Evolutionary conservation across 2,888 invertebrate species (phyloP).

Genomic region (Rhingia campestris): DNA sequence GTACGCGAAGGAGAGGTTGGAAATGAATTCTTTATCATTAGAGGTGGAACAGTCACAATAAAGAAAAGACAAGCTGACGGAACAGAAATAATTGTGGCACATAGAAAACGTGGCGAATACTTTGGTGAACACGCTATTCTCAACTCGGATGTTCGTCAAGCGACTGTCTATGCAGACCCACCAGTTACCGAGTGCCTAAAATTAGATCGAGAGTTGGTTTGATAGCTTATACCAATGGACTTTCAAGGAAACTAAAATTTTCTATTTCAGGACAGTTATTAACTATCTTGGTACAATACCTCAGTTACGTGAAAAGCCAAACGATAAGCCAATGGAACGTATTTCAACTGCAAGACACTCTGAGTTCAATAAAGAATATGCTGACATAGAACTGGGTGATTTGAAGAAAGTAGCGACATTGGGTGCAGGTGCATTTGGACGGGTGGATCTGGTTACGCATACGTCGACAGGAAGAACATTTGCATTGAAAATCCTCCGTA

Average conservation of each 20-base stretch:
- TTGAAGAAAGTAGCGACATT: conserved; percentile 92
- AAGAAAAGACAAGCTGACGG: conserved; percentile 86
- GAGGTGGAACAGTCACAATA: conserved; percentile 90
- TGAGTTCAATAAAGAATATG: conserved; percentile 84
- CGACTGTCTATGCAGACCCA: conserved; percentile 93
- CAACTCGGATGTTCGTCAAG: conserved; percentile 93
- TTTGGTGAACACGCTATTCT: conserved; percentile 95
- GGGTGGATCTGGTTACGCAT: conserved; percentile 91
- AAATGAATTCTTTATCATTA: conserved; percentile 95
- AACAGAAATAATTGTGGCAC: conserved; percentile 87
- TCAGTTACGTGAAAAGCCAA: conserved; percentile 82
- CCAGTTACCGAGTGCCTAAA: conserved; percentile 94
- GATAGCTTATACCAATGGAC: background rate
- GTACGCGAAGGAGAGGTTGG: conserved; percentile 93
- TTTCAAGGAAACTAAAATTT: background rate
- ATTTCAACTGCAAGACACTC: conserved; percentile 77
- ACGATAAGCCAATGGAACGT: conserved; percentile 72
- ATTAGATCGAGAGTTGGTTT: conserved; percentile 90
- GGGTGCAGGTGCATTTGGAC: conserved; percentile 96
- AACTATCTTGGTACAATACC: conserved; percentile 90
- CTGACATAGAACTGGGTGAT: conserved; percentile 89
- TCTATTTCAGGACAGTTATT: conserved; percentile 86
- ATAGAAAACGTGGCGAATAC: conserved; percentile 90
- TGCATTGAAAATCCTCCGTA: conserved; percentile 94
- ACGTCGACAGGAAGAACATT: conserved; percentile 83